These are phyloP conservation scores for Eristalis arbustorum DNA, from an alignment of 2,888 invertebrate genomes.

Conservation along the genomic window DNA sequence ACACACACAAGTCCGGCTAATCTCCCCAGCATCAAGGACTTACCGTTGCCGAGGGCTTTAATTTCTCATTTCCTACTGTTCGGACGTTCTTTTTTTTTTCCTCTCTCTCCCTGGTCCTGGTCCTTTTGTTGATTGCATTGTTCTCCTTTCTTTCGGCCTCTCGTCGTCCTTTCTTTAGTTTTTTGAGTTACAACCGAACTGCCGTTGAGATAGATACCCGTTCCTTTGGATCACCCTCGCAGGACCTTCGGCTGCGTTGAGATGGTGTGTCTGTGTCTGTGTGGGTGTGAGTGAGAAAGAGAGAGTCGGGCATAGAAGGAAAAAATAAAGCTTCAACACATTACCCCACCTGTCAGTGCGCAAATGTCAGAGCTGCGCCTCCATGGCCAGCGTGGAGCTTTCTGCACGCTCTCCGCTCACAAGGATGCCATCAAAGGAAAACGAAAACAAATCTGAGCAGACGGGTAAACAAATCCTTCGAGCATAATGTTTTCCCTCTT, in stretches of 20 bases:
- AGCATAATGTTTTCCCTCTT: slow-evolving; percentile 46
- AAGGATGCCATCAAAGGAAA: slow-evolving; percentile 23
- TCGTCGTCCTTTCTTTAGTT: slow-evolving; percentile 1
- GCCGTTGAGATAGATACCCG: slow-evolving; percentile 21
- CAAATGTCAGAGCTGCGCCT: slow-evolving; percentile 34
- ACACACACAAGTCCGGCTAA: slow-evolving; percentile 68
- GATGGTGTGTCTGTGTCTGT: background rate
- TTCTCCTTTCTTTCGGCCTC: background rate
- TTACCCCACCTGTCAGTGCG: slow-evolving; percentile 35
- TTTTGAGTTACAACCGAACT: slow-evolving; percentile 38
- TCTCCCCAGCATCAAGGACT: slow-evolving; percentile 59
- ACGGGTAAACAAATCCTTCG: slow-evolving; percentile 58
- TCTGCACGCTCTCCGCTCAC: slow-evolving; percentile 25
- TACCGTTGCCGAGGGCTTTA: slow-evolving; percentile 57
- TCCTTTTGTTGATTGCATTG: background rate
- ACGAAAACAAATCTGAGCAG: slow-evolving; percentile 45
- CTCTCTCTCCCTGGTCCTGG: background rate
- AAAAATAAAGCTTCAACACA: slow-evolving; percentile 18
- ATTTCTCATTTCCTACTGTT: slow-evolving; percentile 58
- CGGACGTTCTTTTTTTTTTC: slow-evolving; percentile 8
- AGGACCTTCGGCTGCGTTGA: background rate
- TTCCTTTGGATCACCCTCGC: slow-evolving; percentile 7
- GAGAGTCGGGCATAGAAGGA: background rate
- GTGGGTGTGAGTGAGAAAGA: too few species aligned
- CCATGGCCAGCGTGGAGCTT: slow-evolving; percentile 29